These are phyloP conservation scores for Poliocrania exsul DNA, from an alignment of 2,797 vertebrate species.

Conservation along the genomic window DNA sequence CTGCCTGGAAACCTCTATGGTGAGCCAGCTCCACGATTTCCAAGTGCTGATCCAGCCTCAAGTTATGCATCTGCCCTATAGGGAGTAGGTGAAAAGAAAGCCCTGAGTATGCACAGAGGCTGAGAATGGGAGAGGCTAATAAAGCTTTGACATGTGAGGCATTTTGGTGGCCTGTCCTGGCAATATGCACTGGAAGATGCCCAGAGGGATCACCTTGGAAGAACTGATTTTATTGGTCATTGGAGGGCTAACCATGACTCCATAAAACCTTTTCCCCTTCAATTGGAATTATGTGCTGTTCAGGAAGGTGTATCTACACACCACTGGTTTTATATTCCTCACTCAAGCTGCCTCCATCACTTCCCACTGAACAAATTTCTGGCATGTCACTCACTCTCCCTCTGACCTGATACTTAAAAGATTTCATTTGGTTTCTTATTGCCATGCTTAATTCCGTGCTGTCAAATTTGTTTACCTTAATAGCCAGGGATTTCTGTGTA, in stretches of 20 bases:
- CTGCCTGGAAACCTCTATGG: neutral
- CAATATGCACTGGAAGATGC: neutral
- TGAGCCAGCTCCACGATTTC: neutral
- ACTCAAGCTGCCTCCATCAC: neutral
- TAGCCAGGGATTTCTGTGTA: neutral
- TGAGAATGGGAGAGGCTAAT: neutral
- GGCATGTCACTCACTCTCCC: neutral
- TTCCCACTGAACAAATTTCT: neutral
- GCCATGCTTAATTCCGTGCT: neutral
- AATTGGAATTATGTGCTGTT: neutral
- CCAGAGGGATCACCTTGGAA: neutral
- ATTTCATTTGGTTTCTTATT: constrained; percentile 4
- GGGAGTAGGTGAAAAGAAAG: neutral
- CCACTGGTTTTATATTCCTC: neutral
- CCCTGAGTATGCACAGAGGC: neutral
- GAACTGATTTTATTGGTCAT: neutral
- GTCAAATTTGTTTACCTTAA: neutral
- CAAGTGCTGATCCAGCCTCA: neutral
- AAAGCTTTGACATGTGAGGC: neutral
- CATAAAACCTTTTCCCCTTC: neutral
- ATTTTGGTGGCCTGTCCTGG: neutral
- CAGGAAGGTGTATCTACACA: neutral
- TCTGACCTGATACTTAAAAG: neutral
- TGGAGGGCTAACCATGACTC: neutral
- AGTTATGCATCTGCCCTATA: neutral